phyloP scores from a whole-genome alignment of 2,113 vertebrate genomes.

The Gymnocephalus cernua region DNA sequence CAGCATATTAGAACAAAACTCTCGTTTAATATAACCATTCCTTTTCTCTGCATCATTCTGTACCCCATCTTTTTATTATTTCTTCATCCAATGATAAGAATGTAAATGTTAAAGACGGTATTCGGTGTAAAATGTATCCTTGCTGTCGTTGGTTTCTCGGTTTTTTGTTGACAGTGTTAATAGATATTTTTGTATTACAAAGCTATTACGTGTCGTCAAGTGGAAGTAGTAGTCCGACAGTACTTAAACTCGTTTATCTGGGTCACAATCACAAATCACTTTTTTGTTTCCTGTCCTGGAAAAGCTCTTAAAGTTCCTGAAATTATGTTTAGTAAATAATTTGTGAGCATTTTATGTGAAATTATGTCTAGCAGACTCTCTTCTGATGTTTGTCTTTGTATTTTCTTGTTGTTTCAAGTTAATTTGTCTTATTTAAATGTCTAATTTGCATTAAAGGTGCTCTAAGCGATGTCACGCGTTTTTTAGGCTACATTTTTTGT shows the following conservation, averaged over 20 bases:
- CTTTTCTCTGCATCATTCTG: constrained; percentile 14
- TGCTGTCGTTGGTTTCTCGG: constrained; percentile 59
- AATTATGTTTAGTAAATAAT: background rate
- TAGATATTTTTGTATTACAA: constrained; percentile 71
- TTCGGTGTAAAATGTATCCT: constrained; percentile 58
- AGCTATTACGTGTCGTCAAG: constrained; percentile 52
- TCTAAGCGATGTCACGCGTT: no score
- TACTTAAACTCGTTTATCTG: constrained; percentile 20
- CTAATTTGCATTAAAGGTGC: background rate
- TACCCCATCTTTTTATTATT: constrained; percentile 47
- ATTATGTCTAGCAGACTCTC: background rate
- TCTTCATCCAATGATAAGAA: constrained; percentile 57
- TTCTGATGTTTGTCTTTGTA: background rate
- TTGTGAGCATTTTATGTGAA: background rate
- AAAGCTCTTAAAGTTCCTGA: background rate
- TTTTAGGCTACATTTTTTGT: no score
- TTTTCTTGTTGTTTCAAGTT: background rate
- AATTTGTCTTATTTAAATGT: background rate
- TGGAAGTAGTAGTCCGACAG: constrained; percentile 53
- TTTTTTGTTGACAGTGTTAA: constrained; percentile 56
- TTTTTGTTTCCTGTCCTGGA: background rate
- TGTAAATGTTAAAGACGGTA: constrained; percentile 60
- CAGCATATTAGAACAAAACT: constrained; percentile 31
- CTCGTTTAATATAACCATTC: constrained; percentile 30
- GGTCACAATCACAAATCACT: background rate